Percentiles rank a stretch among this genome's conserved stretches.
Conservation (phyloP, 2,888 invertebrate species). For the Criorhina ranunculi region DNA sequence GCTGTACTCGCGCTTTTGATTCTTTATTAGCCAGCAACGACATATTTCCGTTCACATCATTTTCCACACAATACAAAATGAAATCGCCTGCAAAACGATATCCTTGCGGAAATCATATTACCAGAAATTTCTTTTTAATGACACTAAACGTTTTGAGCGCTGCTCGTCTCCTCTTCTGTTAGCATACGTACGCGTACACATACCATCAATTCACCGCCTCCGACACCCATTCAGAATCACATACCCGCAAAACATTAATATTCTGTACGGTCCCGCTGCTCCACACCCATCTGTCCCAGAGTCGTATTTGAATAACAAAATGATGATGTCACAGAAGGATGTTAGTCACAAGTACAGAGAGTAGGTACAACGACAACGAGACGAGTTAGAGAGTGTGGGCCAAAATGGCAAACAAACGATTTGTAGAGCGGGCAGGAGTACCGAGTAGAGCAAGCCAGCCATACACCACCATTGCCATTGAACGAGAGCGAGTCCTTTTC, state of each 20-base stretch:
- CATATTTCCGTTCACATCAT: constrained; percentile 68
- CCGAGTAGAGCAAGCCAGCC: constrained; percentile 3
- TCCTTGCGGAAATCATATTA: constrained; percentile 76
- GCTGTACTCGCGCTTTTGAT: constrained; percentile 45
- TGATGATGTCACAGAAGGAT: constrained; percentile 74
- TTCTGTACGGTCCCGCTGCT: constrained; percentile 37
- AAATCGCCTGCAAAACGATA: constrained; percentile 75
- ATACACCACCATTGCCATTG: constrained; percentile 8
- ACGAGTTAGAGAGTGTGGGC: constrained; percentile 11
- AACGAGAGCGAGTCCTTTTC: constrained; percentile 60
- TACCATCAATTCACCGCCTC: neutral
- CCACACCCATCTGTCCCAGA: neutral
- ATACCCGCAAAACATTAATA: constrained; percentile 67
- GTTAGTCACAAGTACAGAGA: constrained; percentile 22
- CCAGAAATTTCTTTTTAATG: constrained; percentile 76
- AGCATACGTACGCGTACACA: constrained; percentile 15
- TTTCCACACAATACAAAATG: constrained; percentile 60
- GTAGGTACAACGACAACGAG: neutral
- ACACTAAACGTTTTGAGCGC: constrained; percentile 69
- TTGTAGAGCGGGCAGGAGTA: constrained; percentile 47
- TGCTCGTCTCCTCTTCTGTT: constrained; percentile 1
- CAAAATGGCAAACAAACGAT: constrained; percentile 62
- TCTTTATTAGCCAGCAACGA: constrained; percentile 70
- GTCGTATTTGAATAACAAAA: constrained; percentile 73
- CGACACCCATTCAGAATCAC: constrained; percentile 29